These are phyloP conservation scores for Dynastes tityus DNA, from an alignment of 2,888 invertebrate species.

Conservation along the genomic window DNA sequence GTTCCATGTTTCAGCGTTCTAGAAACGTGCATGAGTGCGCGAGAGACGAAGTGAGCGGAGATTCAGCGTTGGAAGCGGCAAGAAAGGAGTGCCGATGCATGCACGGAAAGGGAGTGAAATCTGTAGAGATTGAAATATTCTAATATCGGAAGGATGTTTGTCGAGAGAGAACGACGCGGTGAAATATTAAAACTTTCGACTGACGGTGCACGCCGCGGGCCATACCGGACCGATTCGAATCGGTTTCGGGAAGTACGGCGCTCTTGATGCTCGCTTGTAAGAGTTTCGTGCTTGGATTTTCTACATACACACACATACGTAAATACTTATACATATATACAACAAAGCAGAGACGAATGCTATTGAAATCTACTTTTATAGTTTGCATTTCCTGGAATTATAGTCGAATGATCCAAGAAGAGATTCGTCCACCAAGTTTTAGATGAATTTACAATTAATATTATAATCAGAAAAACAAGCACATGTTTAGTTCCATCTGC, in stretches of 20 bases:
- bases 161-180: slow-evolving; percentile 61
- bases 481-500: no score
- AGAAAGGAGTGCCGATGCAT: slow-evolving; percentile 47
- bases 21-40: slow-evolving; percentile 1
- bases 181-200: slow-evolving; percentile 63
- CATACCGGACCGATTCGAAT: slow-evolving; percentile 52
- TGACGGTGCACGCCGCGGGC: slow-evolving; percentile 56
- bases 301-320: slow-evolving; percentile 29
- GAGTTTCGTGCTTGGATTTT: slow-evolving; percentile 48
- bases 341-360: no score
- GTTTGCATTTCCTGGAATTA: no score
- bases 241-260: background rate
- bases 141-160: slow-evolving; percentile 66
- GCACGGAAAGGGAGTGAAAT: slow-evolving; percentile 60
- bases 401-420: no score
- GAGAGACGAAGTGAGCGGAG: slow-evolving; percentile 2
- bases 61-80: background rate
- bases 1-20: background rate
- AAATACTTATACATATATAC: no score
- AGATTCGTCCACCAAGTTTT: no score
- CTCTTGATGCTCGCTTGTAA: background rate
- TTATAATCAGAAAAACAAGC: no score
- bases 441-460: no score
- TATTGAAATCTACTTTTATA: no score
- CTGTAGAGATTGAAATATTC: slow-evolving; percentile 70